Evolutionary conservation across 1,140 invertebrate genomes (phyloP).

Genomic region (Drosophila takahashii): DNA sequence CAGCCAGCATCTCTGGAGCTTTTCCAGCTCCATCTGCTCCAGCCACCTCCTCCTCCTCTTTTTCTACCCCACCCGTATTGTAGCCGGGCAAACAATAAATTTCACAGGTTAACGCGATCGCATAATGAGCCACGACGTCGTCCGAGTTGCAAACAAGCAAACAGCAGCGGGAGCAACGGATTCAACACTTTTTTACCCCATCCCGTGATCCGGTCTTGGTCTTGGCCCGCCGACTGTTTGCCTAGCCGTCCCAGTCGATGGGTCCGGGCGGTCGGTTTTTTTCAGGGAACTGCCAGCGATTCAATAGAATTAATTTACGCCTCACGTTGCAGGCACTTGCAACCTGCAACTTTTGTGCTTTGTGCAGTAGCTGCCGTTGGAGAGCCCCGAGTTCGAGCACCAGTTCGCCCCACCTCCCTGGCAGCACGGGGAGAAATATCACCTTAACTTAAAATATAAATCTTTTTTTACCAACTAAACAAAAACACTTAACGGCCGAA

Average conservation of each 20-base stretch:
- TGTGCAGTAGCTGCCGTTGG: slow-evolving; percentile 29
- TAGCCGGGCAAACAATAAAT: slow-evolving; percentile 78
- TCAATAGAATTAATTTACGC: slow-evolving; percentile 85
- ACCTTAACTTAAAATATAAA: background rate
- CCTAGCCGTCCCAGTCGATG: slow-evolving; percentile 27
- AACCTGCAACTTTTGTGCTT: slow-evolving; percentile 27
- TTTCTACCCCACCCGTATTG: slow-evolving; percentile 36
- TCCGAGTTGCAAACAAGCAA: slow-evolving; percentile 69
- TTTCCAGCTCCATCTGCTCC: slow-evolving; percentile 5
- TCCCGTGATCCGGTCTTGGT: slow-evolving; percentile 19
- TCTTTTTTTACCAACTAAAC: no score
- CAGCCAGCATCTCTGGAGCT: slow-evolving; percentile 10
- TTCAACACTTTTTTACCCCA: slow-evolving; percentile 73
- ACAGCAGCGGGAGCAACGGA: slow-evolving; percentile 63
- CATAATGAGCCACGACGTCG: slow-evolving; percentile 72
- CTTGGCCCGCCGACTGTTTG: slow-evolving; percentile 40
- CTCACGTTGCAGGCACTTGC: slow-evolving; percentile 66
- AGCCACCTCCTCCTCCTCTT: slow-evolving; percentile 15
- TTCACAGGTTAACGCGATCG: slow-evolving; percentile 85
- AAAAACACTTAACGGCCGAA: no score
- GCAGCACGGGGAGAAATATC: slow-evolving; percentile 2
- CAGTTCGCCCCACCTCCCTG: background rate
- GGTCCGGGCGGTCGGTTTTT: slow-evolving; percentile 22
- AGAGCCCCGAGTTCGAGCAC: slow-evolving; percentile 5
- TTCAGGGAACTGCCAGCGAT: slow-evolving; percentile 79